Evolutionary conservation across 1,140 invertebrate species (phyloP), one percentile per base, ranked within the genome.

Genomic region (Coelopa frigida): DNA sequence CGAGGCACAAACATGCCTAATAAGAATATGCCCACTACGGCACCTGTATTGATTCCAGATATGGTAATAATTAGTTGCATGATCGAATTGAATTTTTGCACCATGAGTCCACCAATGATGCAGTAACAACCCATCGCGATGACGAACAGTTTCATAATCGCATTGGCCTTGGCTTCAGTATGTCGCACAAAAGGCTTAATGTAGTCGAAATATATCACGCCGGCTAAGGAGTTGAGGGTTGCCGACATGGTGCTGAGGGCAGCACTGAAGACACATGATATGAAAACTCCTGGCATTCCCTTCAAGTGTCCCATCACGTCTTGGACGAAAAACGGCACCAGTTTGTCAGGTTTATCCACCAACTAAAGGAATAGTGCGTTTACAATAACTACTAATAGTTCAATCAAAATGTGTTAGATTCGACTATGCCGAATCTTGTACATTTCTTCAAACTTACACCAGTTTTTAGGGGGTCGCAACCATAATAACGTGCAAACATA

Each of bases 1-100:
- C 72, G 73, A 0, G 83, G 83, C 45, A 80, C 79, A 43, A 86
- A 78, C 76, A 87, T 82, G 36, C 84, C 85, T 1, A 87, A 59
- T 2, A 80, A 76, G 52, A 87, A 88, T 2, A 85, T 73, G 7
- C 83, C 83, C 1, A 86, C 67, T 17, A 87, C 68, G 4, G 85
- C 80, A 17, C 85, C 85, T 1, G 74, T 75, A 5, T 77, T 81
- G 33, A 82, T 78, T 8, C 78, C 75, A 0, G 73, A 70, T 15
- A 82, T 62, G 47, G 77, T 82, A 46, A 77, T 74, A 15, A 72
- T 72, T 6, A 76, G 76, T 72, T 83, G 78, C 40, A 82, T 73
- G 31, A 82, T 57, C 3, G 76, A 75, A 21, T 71, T 74, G 39
- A 82, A 72, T 55, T 78, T 75, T 58, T 82, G 79, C 1, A 83